A percentile compares a stretch with the other conserved stretches of the same genome.
Evolutionary conservation across 2,888 invertebrate genomes (phyloP).

Genomic region (Pteria penguin): DNA sequence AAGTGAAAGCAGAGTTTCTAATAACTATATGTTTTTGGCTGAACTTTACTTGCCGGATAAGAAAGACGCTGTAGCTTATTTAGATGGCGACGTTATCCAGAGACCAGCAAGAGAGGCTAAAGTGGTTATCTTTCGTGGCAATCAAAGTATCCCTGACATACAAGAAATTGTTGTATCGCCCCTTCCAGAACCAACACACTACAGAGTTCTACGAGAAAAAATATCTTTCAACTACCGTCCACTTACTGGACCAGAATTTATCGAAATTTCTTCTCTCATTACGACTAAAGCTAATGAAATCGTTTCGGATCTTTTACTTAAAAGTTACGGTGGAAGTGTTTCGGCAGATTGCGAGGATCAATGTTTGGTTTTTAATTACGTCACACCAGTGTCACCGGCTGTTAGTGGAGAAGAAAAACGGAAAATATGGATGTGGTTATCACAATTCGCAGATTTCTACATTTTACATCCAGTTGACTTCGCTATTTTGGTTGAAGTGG

Average conservation of each 20-base stretch:
- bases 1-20: conserved; percentile 24
- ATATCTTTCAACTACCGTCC: conserved; percentile 60
- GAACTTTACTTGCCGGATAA: conserved; percentile 62
- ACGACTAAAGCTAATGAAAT: conserved; percentile 34
- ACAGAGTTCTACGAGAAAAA: conserved; percentile 40
- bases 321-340: conserved; percentile 65
- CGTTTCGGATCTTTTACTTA: conserved; percentile 57
- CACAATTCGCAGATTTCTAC: conserved; percentile 54
- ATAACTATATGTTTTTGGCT: conserved; percentile 49
- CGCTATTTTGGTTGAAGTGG: conserved; percentile 57
- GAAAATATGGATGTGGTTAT: conserved; percentile 59
- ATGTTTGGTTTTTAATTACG: conserved; percentile 57
- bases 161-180: conserved; percentile 66
- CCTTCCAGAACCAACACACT: conserved; percentile 54
- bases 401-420: conserved; percentile 45
- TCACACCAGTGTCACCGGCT: conserved; percentile 47
- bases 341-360: conserved; percentile 50
- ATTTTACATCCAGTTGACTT: conserved; percentile 65
- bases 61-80: conserved; percentile 42
- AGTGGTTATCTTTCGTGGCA: conserved; percentile 65
- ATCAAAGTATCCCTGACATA: conserved; percentile 51
- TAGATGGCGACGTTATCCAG: conserved; percentile 35
- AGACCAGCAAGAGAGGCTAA: conserved; percentile 57
- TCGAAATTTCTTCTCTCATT: conserved; percentile 16
- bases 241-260: conserved; percentile 47